These are phyloP conservation scores for Glyphotaelius pellucidus DNA, from an alignment of 2,888 invertebrate species.

Conservation along the genomic window DNA sequence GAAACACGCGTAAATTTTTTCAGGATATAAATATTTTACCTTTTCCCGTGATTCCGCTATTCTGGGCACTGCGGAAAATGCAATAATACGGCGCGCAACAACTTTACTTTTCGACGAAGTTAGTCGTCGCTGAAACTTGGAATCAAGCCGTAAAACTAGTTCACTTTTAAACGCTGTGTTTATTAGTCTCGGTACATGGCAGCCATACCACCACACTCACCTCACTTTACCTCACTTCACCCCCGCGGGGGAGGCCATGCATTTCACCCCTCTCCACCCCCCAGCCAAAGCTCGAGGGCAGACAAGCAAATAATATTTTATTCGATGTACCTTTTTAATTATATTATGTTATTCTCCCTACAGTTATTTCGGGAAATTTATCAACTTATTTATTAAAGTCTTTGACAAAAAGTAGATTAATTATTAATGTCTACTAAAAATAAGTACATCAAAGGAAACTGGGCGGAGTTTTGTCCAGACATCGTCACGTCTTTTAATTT, in stretches of 20 bases:
- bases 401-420: too few species aligned
- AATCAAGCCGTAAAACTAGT: slow-evolving; percentile 61
- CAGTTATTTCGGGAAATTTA: too few species aligned
- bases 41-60: not conserved
- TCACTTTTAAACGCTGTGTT: slow-evolving; percentile 56
- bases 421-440: too few species aligned
- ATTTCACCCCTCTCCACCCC: not conserved
- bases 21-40: not conserved
- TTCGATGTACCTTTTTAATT: not conserved
- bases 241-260: not conserved
- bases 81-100: slow-evolving; percentile 56
- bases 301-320: not conserved
- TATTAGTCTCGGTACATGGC: slow-evolving; percentile 33
- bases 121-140: slow-evolving; percentile 45
- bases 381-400: too few species aligned
- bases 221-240: not conserved
- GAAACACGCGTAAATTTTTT: not conserved
- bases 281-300: not conserved
- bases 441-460: too few species aligned
- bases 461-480: too few species aligned
- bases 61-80: slow-evolving; percentile 22
- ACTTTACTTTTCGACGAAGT: slow-evolving; percentile 45
- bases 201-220: not conserved
- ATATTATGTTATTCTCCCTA: too few species aligned
- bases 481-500: too few species aligned